phyloP scores from a whole-genome alignment of 2,888 invertebrate species.

The Thysanoteuthis rhombus region DNA sequence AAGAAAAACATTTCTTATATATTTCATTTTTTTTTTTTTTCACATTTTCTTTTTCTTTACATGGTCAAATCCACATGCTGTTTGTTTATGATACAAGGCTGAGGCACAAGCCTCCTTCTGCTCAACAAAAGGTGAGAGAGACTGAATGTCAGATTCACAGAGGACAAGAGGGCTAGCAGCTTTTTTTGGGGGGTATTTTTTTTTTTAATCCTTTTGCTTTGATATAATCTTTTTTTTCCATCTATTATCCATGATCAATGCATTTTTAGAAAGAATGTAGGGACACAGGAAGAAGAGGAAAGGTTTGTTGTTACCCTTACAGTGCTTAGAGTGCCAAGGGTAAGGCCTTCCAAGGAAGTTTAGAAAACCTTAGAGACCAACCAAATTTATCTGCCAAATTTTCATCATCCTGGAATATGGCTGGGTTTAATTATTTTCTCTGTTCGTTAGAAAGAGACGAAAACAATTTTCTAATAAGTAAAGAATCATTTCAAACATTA shows the following conservation, averaged over 20 bases:
- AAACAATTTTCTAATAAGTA: neutral
- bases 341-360: neutral
- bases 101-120: neutral
- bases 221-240: neutral
- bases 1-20: slow-evolving; percentile 22
- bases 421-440: neutral
- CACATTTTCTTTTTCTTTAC: neutral
- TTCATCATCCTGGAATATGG: neutral
- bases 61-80: slow-evolving; percentile 15
- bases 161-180: slow-evolving; percentile 18
- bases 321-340: neutral
- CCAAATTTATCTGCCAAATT: neutral
- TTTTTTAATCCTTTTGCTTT: neutral
- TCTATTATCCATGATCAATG: slow-evolving; percentile 14
- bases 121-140: neutral
- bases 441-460: slow-evolving; percentile 21
- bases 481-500: neutral
- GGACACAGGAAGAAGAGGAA: slow-evolving; percentile 23
- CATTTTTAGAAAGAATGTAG: slow-evolving; percentile 20
- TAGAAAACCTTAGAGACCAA: neutral
- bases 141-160: neutral
- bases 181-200: neutral
- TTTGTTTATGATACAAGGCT: slow-evolving; percentile 22
- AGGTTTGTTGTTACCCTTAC: neutral
- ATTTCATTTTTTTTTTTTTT: neutral